Conservation (phyloP, 2,797 vertebrate genomes). For the Cetoscarus ocellatus region DNA sequence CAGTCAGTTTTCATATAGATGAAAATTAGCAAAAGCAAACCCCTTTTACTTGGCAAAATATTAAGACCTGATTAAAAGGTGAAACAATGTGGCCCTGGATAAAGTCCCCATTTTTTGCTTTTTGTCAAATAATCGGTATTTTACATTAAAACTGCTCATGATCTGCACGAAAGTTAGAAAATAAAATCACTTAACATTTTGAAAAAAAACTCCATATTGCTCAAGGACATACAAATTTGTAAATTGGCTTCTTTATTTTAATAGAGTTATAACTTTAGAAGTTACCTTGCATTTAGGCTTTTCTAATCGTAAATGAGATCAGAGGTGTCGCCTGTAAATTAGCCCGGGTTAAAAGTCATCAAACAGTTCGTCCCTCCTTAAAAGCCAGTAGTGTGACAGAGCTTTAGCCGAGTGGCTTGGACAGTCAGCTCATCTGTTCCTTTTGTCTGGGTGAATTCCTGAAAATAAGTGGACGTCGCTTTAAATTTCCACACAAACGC, state of each 20-base stretch:
- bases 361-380: neutral
- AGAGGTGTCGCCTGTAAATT: slow-evolving; percentile 7
- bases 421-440: slow-evolving; percentile 25
- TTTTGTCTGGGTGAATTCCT: slow-evolving; percentile 59
- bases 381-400: neutral
- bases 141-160: too few relatives aligned
- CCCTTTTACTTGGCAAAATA: neutral
- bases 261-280: too few relatives aligned
- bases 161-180: too few relatives aligned
- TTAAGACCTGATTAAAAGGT: neutral
- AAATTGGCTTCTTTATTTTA: too few relatives aligned
- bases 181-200: too few relatives aligned
- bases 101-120: too few relatives aligned
- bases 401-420: slow-evolving; percentile 3
- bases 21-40: neutral
- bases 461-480: slow-evolving; percentile 59
- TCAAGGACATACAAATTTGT: too few relatives aligned
- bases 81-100: neutral
- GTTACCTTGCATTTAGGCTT: too few relatives aligned
- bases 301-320: neutral
- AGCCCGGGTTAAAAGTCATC: slow-evolving; percentile 3
- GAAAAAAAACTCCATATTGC: too few relatives aligned
- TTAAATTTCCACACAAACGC: slow-evolving; percentile 42
- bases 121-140: too few relatives aligned
- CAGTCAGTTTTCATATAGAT: neutral